phyloP scores from a whole-genome alignment of 2,797 vertebrate species.

The Pelobates cultripes region DNA sequence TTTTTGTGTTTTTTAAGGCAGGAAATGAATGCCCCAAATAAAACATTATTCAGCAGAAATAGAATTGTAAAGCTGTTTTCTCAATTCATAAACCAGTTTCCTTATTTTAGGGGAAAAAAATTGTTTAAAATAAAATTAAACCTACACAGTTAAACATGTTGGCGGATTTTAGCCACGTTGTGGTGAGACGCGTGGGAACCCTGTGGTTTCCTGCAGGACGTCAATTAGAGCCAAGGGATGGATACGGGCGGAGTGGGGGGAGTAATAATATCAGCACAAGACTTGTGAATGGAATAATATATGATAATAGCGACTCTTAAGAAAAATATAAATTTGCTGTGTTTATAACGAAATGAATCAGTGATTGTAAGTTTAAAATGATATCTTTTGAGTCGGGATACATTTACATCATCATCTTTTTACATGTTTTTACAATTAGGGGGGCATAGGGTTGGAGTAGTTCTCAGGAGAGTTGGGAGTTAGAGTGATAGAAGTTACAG shows the following conservation, averaged over 20 bases:
- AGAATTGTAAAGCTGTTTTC: neutral
- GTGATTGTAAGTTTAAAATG: too few species aligned
- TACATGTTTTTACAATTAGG: too few species aligned
- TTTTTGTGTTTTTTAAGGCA: neutral
- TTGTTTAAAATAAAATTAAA: neutral
- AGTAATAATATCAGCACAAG: neutral
- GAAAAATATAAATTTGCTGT: too few species aligned
- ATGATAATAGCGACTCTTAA: too few species aligned
- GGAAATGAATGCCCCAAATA: neutral
- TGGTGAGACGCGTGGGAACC: conserved; percentile 41
- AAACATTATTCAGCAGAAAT: conserved; percentile 18
- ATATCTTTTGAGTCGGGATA: too few species aligned
- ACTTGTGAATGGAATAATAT: too few species aligned
- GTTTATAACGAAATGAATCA: too few species aligned
- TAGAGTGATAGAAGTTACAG: too few species aligned
- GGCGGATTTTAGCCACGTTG: conserved; percentile 3
- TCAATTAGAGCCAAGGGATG: neutral
- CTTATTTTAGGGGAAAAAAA: neutral
- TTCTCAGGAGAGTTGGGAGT: too few species aligned
- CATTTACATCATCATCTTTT: too few species aligned
- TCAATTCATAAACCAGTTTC: conserved; percentile 18
- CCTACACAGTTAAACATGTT: neutral
- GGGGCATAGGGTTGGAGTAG: too few species aligned
- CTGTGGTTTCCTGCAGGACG: conserved; percentile 29
- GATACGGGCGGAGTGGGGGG: neutral